Percentiles rank a stretch among this genome's conserved stretches.
Evolutionary conservation across 2,113 vertebrate genomes (phyloP).

Genomic region (Mugil cephalus): DNA sequence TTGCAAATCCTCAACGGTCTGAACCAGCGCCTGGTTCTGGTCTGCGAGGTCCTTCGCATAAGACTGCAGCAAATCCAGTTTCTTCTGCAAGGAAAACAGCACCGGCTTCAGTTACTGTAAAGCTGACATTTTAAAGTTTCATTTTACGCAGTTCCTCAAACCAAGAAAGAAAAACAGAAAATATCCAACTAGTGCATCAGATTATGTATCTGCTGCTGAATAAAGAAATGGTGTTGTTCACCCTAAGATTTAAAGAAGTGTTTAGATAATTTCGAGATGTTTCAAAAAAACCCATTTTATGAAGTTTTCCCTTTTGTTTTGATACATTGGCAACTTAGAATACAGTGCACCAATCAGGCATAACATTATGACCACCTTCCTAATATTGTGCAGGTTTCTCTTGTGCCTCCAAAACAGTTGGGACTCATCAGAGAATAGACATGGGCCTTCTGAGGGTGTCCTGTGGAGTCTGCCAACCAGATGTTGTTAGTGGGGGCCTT

Average conservation of each 20-base stretch:
- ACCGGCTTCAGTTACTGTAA: slow-evolving; percentile 18
- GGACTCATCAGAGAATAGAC: too few relatives aligned
- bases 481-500: too few relatives aligned
- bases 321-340: too few relatives aligned
- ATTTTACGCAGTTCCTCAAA: slow-evolving; percentile 4
- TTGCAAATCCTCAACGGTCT: slow-evolving; percentile 72
- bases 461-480: too few relatives aligned
- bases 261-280: background rate
- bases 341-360: too few relatives aligned
- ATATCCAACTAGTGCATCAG: background rate
- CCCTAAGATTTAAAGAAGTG: background rate
- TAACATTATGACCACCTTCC: too few relatives aligned
- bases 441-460: too few relatives aligned
- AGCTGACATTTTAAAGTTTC: background rate
- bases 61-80: slow-evolving; percentile 70
- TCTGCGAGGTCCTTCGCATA: slow-evolving; percentile 70
- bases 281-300: background rate
- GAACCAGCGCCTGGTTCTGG: slow-evolving; percentile 76
- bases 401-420: too few relatives aligned
- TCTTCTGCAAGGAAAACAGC: slow-evolving; percentile 68
- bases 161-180: background rate
- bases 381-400: too few relatives aligned
- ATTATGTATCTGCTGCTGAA: background rate
- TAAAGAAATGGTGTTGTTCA: background rate
- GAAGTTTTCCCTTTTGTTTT: background rate